These are phyloP conservation scores for Equus przewalskii DNA, from an alignment of 2,113 vertebrate species.

Conservation along the genomic window DNA sequence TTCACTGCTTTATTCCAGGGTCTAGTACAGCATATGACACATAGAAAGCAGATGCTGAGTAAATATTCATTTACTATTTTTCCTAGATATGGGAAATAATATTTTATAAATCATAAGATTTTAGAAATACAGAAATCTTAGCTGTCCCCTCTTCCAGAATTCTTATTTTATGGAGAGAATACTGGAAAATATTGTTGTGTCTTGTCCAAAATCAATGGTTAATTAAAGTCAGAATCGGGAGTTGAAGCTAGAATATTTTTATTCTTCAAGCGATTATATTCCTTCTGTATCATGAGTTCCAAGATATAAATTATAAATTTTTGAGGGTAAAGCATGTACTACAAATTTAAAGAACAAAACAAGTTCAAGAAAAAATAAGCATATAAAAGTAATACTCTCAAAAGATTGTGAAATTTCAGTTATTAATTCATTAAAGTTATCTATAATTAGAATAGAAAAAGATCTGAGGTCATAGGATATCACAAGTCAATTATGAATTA, in stretches of 20 bases:
- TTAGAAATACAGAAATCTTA: neutral
- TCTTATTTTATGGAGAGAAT: neutral
- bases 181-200: neutral
- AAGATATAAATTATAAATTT: neutral
- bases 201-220: neutral
- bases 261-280: neutral
- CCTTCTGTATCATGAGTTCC: neutral
- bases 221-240: neutral
- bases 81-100: neutral
- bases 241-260: neutral
- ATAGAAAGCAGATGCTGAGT: neutral
- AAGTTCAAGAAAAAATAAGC: neutral
- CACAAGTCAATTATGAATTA: slow-evolving; percentile 27
- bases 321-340: neutral
- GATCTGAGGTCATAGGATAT: neutral
- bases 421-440: neutral
- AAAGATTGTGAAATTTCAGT: neutral
- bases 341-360: slow-evolving; percentile 1
- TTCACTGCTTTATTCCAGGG: neutral
- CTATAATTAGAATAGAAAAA: slow-evolving; percentile 10
- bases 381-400: neutral
- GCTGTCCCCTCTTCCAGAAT: neutral
- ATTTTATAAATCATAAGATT: neutral
- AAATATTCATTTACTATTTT: neutral
- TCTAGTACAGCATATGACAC: neutral